These are phyloP conservation scores for Thymelicus lineola DNA, from an alignment of 2,888 invertebrate genomes.

Conservation along the genomic window DNA sequence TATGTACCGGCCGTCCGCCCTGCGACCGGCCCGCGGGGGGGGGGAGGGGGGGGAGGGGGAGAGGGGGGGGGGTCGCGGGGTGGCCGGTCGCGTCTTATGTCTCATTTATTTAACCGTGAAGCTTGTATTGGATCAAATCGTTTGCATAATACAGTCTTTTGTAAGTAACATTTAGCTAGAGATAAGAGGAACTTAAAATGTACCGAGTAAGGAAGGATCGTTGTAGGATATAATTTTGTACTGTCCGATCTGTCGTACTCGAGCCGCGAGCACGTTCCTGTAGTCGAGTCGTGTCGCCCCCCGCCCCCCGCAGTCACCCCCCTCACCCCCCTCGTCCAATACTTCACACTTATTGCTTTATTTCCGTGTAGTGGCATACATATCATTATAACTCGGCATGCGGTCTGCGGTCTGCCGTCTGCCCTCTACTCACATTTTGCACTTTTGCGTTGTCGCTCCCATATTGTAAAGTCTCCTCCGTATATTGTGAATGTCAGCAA, in stretches of 20 bases:
- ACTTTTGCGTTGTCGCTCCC: too few species aligned
- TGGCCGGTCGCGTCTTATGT: not conserved
- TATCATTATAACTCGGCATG: slow-evolving; percentile 44
- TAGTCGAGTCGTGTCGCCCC: slow-evolving; percentile 37
- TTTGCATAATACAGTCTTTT: slow-evolving; percentile 61
- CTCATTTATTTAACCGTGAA: slow-evolving; percentile 51
- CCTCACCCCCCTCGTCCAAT: not conserved
- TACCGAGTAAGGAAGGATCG: slow-evolving; percentile 56
- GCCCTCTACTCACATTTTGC: too few species aligned
- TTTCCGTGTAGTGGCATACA: slow-evolving; percentile 44
- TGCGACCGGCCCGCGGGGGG: not conserved
- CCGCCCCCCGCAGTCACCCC: slow-evolving; percentile 4
- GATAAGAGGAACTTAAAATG: slow-evolving; percentile 51
- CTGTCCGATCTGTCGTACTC: slow-evolving; percentile 60
- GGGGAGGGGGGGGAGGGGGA: too few species aligned
- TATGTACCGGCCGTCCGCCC: slow-evolving; percentile 13
- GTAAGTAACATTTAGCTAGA: slow-evolving; percentile 52
- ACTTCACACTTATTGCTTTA: slow-evolving; percentile 11
- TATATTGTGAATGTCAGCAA: too few species aligned
- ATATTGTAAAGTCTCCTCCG: too few species aligned
- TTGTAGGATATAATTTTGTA: slow-evolving; percentile 69
- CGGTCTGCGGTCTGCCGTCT: not conserved
- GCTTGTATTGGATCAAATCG: slow-evolving; percentile 64
- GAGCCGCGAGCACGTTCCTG: slow-evolving; percentile 55
- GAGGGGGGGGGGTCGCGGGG: not conserved